A percentile compares a stretch with the other conserved stretches of the same genome.
Conservation (phyloP, 2,888 invertebrate genomes). For the Acleris sparsana region DNA sequence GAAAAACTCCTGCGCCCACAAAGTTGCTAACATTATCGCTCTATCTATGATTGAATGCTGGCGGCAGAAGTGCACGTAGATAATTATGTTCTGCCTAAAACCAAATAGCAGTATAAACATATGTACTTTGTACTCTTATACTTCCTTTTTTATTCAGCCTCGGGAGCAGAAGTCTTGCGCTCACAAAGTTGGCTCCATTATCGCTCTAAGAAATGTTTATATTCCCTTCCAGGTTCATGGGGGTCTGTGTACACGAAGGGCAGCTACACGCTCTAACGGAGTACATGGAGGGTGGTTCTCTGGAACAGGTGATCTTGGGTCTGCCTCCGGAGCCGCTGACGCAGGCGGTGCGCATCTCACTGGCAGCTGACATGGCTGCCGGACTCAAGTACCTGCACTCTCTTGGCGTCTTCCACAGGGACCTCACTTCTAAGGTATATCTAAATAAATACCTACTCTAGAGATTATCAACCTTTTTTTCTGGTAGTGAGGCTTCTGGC, state of each 20-base stretch:
- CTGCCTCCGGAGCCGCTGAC: constrained; percentile 87
- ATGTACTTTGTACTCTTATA: too few relatives aligned
- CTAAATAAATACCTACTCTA: background rate
- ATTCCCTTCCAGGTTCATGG: constrained; percentile 90
- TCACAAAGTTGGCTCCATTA: too few relatives aligned
- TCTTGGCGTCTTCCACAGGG: constrained; percentile 96
- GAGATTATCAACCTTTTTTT: background rate
- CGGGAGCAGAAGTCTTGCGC: too few relatives aligned
- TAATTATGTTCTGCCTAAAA: too few relatives aligned
- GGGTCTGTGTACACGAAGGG: constrained; percentile 97
- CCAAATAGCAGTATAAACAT: too few relatives aligned
- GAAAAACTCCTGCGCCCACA: too few relatives aligned
- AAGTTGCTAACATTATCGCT: too few relatives aligned
- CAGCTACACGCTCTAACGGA: constrained; percentile 97
- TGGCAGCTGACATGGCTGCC: constrained; percentile 93
- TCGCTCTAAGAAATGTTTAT: background rate
- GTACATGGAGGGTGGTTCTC: constrained; percentile 96
- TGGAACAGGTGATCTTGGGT: constrained; percentile 95
- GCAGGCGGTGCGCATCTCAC: constrained; percentile 90
- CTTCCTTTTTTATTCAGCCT: too few relatives aligned
- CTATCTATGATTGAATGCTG: too few relatives aligned
- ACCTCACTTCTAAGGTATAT: constrained; percentile 95
- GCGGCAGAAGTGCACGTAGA: too few relatives aligned
- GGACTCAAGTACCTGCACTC: constrained; percentile 98
- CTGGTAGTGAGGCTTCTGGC: background rate